A percentile compares a stretch with the other conserved stretches of the same genome.
Conservation (phyloP, 2,888 invertebrate species). For the Phymatocera aterrima region DNA sequence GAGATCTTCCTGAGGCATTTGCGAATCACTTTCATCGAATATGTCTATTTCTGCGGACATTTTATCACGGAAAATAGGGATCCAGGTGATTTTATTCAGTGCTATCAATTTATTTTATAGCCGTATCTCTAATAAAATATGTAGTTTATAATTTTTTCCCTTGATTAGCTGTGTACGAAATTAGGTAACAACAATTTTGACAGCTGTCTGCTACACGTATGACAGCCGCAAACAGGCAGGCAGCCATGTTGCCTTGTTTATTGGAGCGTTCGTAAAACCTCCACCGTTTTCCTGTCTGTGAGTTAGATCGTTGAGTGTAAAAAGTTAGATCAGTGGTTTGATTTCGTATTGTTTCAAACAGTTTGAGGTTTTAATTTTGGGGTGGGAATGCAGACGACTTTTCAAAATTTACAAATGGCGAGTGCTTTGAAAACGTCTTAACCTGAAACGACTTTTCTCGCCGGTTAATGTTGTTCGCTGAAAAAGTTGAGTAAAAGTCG, state of each 20-base stretch:
- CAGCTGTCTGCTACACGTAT: too few relatives aligned
- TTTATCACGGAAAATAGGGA: not conserved
- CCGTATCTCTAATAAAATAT: not conserved
- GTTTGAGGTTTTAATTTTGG: not conserved
- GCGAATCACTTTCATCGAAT: constrained; percentile 63
- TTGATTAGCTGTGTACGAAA: not conserved
- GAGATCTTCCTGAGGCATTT: constrained; percentile 79
- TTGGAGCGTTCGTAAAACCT: too few relatives aligned
- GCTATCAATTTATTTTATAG: not conserved
- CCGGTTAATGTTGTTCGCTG: not conserved
- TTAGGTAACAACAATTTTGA: too few relatives aligned
- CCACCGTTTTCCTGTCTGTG: too few relatives aligned
- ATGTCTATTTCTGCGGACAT: constrained; percentile 60
- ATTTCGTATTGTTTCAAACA: not conserved
- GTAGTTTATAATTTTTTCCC: not conserved
- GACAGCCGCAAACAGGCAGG: too few relatives aligned
- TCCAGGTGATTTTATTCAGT: not conserved
- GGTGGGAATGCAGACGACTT: not conserved
- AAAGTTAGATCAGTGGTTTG: not conserved
- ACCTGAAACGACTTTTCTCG: too few relatives aligned
- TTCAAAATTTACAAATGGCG: not conserved
- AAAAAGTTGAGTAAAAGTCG: not conserved
- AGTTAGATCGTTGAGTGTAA: too few relatives aligned
- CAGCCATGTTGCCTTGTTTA: too few relatives aligned
- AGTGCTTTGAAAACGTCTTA: not conserved